Evolutionary conservation across 2,888 invertebrate genomes (phyloP), one percentile per base, ranked within the genome.

Genomic region (Cephus sareptanus): DNA sequence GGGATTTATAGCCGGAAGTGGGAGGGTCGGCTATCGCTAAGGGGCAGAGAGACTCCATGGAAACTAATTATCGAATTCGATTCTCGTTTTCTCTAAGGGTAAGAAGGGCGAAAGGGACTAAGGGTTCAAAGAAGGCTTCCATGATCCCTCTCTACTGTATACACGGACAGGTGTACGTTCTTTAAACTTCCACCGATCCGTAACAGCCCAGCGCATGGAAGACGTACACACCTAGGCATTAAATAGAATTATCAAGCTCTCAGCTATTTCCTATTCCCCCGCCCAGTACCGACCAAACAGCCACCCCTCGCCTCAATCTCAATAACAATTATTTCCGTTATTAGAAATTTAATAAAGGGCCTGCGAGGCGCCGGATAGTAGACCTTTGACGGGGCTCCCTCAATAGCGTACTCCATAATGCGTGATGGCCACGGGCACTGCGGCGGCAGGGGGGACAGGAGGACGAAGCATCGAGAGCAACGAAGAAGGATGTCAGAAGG

Each of bases 341-440:
- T 89, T 87, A 89, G 88, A 89, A 89, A 89, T 90, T 89, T 90
- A 88, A 89, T 90, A 89, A 88, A 89, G 87, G 88, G 82, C 81
- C 74, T 76, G 76, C 78, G 75, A 76, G 75, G 30, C 74, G 80
- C 40, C 76, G 75, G 75, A 34, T 73, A 73, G 35, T 73, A 40
- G 73, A 69, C 80, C 82, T 81, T 82, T 82, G 81, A 81, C 80
- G 78, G 73, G 79, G 69, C 70, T 70, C 75, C 77, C 71, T 78
- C 81, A 78, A 82, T 80, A 73, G 70, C 37, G 70, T 76, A 71
- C 78, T 69, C 79, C 76, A 77, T 77, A 78, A 82, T 81, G 75
- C 79, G 76, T 75, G 80, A 71, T 68, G 76, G 75, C 77, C 77
- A 76, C 31, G 79, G 71, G 69, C 37, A 34, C 34, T 34, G 74